These are phyloP conservation scores for Eumeta japonica DNA, from an alignment of 1,140 invertebrate genomes.

Conservation along the genomic window DNA sequence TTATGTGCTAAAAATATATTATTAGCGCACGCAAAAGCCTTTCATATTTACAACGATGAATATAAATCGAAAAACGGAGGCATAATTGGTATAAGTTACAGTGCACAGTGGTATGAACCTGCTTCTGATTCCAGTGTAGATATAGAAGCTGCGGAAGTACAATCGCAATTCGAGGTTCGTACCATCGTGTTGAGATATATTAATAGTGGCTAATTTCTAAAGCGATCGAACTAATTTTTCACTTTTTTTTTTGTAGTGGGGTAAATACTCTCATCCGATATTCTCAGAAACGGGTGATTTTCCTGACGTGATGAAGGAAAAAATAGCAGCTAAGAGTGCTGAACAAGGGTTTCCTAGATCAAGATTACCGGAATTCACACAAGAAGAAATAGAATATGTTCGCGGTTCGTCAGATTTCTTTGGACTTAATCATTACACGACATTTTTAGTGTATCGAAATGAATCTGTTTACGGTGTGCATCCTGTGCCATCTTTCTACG, in stretches of 20 bases:
- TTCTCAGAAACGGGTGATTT: constrained; percentile 60
- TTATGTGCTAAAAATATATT: constrained; percentile 56
- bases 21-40: constrained; percentile 58
- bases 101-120: constrained; percentile 48
- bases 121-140: constrained; percentile 30
- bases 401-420: constrained; percentile 59
- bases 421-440: constrained; percentile 61
- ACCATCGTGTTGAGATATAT: background rate
- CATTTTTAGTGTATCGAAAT: constrained; percentile 27
- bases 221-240: background rate
- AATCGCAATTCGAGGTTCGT: constrained; percentile 48
- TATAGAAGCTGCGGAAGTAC: constrained; percentile 46
- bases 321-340: constrained; percentile 52
- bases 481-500: constrained; percentile 19
- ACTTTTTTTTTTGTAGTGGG: constrained; percentile 24
- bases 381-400: constrained; percentile 24
- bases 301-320: constrained; percentile 56
- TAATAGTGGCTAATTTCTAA: background rate
- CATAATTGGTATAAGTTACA: constrained; percentile 55
- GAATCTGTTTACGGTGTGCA: constrained; percentile 15
- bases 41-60: constrained; percentile 60
- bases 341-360: constrained; percentile 43
- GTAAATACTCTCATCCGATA: constrained; percentile 52
- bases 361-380: constrained; percentile 41
- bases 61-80: constrained; percentile 32